Evolutionary conservation across 2,113 vertebrate species (phyloP).

Genomic region (Cyanoliseus patagonus): DNA sequence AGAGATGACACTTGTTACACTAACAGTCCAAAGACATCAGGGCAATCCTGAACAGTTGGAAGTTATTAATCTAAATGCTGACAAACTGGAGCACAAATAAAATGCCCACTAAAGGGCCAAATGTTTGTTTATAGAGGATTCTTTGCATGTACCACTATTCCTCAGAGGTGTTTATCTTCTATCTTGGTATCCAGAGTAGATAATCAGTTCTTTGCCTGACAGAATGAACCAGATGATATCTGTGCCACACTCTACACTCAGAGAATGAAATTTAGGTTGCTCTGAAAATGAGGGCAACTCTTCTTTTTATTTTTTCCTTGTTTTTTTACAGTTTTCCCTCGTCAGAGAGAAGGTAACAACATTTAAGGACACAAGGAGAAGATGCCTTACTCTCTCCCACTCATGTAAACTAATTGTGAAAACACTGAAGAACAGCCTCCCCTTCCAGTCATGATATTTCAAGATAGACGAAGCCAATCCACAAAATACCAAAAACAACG

Average conservation of each 20-base stretch:
- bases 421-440: neutral
- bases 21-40: neutral
- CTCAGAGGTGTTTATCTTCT: neutral
- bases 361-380: neutral
- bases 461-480: neutral
- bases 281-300: neutral
- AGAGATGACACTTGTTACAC: neutral
- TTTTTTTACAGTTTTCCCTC: neutral
- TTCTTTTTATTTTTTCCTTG: neutral
- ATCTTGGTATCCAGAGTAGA: neutral
- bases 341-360: neutral
- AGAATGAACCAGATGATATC: neutral
- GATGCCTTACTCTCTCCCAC: neutral
- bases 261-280: neutral
- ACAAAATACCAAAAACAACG: neutral
- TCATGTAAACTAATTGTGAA: neutral
- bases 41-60: neutral
- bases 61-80: neutral
- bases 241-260: neutral
- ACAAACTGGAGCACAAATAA: neutral
- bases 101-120: neutral
- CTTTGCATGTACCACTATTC: neutral
- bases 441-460: neutral
- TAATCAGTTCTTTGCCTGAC: neutral
- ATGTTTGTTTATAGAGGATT: neutral